These are phyloP conservation scores for Andrena hattorfiana DNA, from an alignment of 2,888 invertebrate genomes.

Conservation along the genomic window DNA sequence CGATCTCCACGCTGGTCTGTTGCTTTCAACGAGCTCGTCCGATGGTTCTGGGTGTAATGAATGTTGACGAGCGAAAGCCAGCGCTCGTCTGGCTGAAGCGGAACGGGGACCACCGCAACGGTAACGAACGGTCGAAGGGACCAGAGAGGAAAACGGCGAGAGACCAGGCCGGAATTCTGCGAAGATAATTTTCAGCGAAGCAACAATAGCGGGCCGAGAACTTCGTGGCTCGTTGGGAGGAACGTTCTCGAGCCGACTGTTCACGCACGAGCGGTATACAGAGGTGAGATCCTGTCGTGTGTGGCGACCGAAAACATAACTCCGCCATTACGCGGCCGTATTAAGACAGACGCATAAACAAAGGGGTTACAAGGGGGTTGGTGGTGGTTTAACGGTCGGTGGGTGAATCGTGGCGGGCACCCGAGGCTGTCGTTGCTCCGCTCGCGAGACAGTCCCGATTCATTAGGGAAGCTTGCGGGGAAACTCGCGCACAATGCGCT, in stretches of 20 bases:
- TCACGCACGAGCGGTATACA: constrained; percentile 14
- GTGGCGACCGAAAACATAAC: constrained; percentile 73
- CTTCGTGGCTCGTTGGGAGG: constrained; percentile 58
- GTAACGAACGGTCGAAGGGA: constrained; percentile 45
- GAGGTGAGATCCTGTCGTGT: constrained; percentile 28
- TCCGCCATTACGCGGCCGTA: constrained; percentile 77
- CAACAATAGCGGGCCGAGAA: constrained; percentile 59
- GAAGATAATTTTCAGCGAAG: constrained; percentile 61
- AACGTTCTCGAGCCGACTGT: constrained; percentile 10
- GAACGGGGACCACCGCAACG: constrained; percentile 14
- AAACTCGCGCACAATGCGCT: constrained; percentile 70
- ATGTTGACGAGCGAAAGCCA: constrained; percentile 22
- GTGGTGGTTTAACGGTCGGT: constrained; percentile 14
- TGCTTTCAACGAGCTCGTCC: background rate
- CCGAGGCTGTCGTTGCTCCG: constrained; percentile 37
- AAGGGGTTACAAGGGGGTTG: constrained; percentile 46
- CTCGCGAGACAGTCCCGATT: constrained; percentile 71
- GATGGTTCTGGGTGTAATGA: constrained; percentile 2
- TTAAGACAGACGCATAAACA: constrained; percentile 77
- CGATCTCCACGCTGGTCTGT: no score
- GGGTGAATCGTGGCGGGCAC: constrained; percentile 32
- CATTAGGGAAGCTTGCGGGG: constrained; percentile 71
- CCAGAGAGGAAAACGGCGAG: constrained; percentile 15
- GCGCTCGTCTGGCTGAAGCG: constrained; percentile 22
- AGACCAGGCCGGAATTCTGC: constrained; percentile 32